Evolutionary conservation across 1,140 invertebrate species (phyloP), one percentile per base, ranked within the genome.

Genomic region (Helicoverpa armigera): DNA sequence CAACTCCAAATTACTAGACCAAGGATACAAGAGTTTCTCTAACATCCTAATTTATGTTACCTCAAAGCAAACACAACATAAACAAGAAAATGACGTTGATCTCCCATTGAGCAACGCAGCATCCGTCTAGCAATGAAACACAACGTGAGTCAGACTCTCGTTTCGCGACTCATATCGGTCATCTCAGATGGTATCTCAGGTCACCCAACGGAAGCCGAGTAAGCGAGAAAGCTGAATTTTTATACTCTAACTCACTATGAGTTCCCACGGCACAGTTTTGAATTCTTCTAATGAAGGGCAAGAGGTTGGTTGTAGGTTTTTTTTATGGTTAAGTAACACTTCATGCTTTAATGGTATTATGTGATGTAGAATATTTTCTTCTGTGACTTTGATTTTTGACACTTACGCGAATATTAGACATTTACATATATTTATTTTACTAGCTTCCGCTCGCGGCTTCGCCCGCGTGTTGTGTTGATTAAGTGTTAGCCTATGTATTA

Each of bases 171-270:
- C 79, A 78, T 84, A 89, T 90, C 88, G 76, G 78, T 84, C 90
- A 92, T 92, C 92, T 84, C 12, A 67, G 91, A 93, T 92, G 53
- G 29, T 89, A 94, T 94, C 91, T 70, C 23, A 67, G 53, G 73
- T 84, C 84, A 70, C 82, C 84, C 88, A 88, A 91, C 91, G 89
- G 91, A 90, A 93, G 92, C 92, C 70, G 82, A 73, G 74, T 43
- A 85, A 85, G 85, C 90, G 90, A 89, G 92, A 94, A 91, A 94
- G 92, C 86, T 87, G 83, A 82, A 91, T 94, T 92, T 94, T 94
- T 94, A 90, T 83, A 79, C 80, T 86, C 85, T 88, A 91, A 89
- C 83, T 91, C 89, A 92, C 87, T 72, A 70, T 65, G 50, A 50
- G 83, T 94, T 92, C 92, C 89, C 92, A 94, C 92, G 91, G 67